These are phyloP conservation scores for Myotis davidii DNA, from an alignment of 2,113 vertebrate genomes.

Conservation along the genomic window DNA sequence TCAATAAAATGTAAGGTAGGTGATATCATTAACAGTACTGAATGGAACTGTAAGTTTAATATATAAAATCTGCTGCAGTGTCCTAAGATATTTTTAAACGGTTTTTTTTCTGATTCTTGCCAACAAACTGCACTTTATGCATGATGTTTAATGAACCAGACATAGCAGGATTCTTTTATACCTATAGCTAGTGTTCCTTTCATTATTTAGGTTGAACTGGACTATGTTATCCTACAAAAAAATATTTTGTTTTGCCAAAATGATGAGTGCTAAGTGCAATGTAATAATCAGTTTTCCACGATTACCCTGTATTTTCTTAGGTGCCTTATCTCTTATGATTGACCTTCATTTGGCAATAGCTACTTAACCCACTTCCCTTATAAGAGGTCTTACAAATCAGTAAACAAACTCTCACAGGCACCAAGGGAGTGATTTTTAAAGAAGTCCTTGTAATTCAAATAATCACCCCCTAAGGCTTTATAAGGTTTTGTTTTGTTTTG, in stretches of 20 bases:
- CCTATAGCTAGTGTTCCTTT: not conserved
- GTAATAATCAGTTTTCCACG: not conserved
- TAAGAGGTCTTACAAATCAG: slow-evolving; percentile 4
- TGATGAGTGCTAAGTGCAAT: not conserved
- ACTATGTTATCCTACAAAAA: not conserved
- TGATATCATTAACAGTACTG: not conserved
- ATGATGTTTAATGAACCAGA: slow-evolving; percentile 1
- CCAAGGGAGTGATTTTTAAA: not conserved
- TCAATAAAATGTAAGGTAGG: not conserved
- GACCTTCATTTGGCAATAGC: slow-evolving; percentile 1
- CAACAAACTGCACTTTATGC: not conserved
- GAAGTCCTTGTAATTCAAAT: slow-evolving; percentile 27
- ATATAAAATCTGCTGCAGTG: not conserved
- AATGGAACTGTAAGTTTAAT: slow-evolving; percentile 12
- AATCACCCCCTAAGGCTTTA: not conserved
- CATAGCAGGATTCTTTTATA: not conserved
- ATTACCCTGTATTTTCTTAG: not conserved
- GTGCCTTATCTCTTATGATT: not conserved
- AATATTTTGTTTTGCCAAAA: slow-evolving; percentile 30
- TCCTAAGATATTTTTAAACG: slow-evolving; percentile 29
- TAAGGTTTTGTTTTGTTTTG: not conserved
- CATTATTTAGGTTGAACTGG: not conserved
- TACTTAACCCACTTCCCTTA: slow-evolving; percentile 22
- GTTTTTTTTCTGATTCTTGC: not conserved
- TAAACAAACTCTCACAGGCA: slow-evolving; percentile 49